A percentile compares a stretch with the other conserved stretches of the same genome.
Evolutionary conservation across 2,888 invertebrate genomes (phyloP).

Genomic region (Holacanthella duospinosa): DNA sequence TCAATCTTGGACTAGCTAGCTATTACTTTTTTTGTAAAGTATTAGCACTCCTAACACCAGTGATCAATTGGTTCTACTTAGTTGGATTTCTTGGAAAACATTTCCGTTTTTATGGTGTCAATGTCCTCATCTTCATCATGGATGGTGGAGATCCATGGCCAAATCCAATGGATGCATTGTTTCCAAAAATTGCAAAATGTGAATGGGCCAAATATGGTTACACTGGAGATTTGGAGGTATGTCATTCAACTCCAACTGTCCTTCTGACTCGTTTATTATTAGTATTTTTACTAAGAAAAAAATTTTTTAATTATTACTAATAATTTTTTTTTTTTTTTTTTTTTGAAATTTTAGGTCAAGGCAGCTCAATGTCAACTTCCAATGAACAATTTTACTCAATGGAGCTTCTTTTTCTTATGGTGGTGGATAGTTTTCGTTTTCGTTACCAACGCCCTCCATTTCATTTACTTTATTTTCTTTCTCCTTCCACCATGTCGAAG

Average conservation of each 20-base stretch:
- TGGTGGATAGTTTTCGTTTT: constrained; percentile 19
- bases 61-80: constrained; percentile 12
- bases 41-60: constrained; percentile 11
- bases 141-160: constrained; percentile 15
- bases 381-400: constrained; percentile 22
- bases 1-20: constrained; percentile 13
- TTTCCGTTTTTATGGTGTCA: constrained; percentile 14
- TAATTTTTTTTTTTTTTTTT: background rate
- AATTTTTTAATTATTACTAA: too few species aligned
- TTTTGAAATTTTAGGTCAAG: too few species aligned
- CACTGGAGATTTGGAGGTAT: constrained; percentile 9
- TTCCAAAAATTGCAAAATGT: constrained; percentile 22
- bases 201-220: constrained; percentile 18
- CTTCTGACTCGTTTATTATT: too few species aligned
- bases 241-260: too few species aligned
- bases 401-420: constrained; percentile 19
- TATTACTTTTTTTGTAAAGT: constrained; percentile 15
- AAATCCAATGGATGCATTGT: constrained; percentile 19
- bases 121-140: constrained; percentile 16
- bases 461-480: constrained; percentile 5
- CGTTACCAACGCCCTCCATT: constrained; percentile 10
- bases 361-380: constrained; percentile 21
- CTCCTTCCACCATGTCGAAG: constrained; percentile 10
- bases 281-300: too few species aligned
- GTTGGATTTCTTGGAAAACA: constrained; percentile 14